Base-by-base conservation (phyloP, 2,113 vertebrate genomes). In the Dinomys branickii region DNA sequence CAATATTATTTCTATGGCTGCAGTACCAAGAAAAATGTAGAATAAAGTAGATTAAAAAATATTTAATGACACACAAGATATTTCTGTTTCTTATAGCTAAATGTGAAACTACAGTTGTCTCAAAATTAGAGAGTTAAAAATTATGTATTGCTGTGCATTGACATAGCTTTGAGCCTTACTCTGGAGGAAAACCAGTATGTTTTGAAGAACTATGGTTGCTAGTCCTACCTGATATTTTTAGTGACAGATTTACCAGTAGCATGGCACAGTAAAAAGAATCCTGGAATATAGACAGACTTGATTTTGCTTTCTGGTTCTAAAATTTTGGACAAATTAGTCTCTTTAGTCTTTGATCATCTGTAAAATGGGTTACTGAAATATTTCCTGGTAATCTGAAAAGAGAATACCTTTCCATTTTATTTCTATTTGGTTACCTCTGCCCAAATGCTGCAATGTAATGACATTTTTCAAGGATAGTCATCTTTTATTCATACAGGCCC, bases 301-400 rank as follows among this genome's bases (percentile, higher is more conserved):
- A n/a, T 58, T 95, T 92, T 92, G 16, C 28, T 24, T 78, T 61
- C 28, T 73, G 52, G 38, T 87, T 82, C 78, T 61, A 92, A 80
- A 73, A 14, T 54, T 83, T 78, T 52, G 47, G 33, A 22, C 10
- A 96, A 85, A 69, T 75, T 85, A 54, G 44, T 6, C 69, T n/a
- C 5, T 78, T 69, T 63, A 10, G 5, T 77, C 35, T 93, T 30
- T 3, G 3, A 3, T 77, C 47, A 30, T 19, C 41, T 59, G 41
- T 59, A 69, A 77, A 89, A 65, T 77, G 65, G 47, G 41, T 16
- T n/a, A 3, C 33, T 73, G 54, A 22, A n/a, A 20, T 26, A 73
- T 88, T 80, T 56, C 38, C 17, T 83, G 17, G 75, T 77, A 65
- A 41, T 65, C 69, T 61, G 33, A 90, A 86, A 85, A 80, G 33